Base-by-base conservation (phyloP, 2,113 vertebrate genomes). In the Bombycilla garrulus region DNA sequence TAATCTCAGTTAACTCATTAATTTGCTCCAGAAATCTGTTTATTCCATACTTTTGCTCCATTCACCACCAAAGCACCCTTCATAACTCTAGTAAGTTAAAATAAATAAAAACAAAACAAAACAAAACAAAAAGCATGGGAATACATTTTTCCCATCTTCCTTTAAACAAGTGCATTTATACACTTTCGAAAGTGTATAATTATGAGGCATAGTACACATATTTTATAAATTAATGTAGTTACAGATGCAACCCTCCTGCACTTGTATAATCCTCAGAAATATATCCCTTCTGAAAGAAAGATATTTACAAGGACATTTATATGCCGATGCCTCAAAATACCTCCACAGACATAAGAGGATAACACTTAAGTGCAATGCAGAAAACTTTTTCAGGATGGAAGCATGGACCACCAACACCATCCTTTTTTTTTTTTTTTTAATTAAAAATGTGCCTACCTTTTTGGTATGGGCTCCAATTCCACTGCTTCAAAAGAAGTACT, bases 71-170 rank as follows among this genome's bases (percentile, higher is more conserved):
- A 69, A 72, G 26, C 10, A 54, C 13, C 15, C 13, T 77, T 83
- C 29, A 13, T 21, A 79, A 88, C 8, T 28, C 29, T 7, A 65
- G 9, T 22, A 64, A 51, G 19, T 5, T 26, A 23, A 36, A 60
- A n/a, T 5, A 31, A 40, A 36, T 11, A 51, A 38, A 21, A 26
- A 24, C 9, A 14, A 42, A 5, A 9, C 38, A 73, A 28, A 73
- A 8, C 7, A 45, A 42, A 45, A n/a, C n/a, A n/a, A n/a, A n/a
- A n/a, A n/a, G n/a, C 0, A 1, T 12, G 29, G 22, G n/a, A 26
- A 47, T 56, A 28, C 47, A 10, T 5, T 1, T 10, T 88, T 65
- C 35, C 11, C 33, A 61, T 60, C 4, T 53, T 78, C 31, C 69
- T 88, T 60, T 42, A 22, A 66, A 62, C 5, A 76, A 67, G 9